These are phyloP conservation scores for Phragmatobia fuliginosa DNA, from an alignment of 2,888 invertebrate genomes.

Conservation along the genomic window DNA sequence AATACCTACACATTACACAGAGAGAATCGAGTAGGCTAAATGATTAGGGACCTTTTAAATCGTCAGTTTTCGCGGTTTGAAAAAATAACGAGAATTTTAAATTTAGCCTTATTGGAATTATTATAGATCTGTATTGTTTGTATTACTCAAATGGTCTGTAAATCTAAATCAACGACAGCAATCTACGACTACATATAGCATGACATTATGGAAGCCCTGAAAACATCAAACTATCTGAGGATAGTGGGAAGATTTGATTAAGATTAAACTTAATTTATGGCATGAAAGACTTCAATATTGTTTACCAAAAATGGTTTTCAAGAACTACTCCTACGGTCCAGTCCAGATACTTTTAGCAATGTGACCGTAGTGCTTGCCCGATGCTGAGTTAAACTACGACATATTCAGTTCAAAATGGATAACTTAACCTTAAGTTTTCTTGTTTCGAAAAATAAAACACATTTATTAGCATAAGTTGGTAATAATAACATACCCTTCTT, in stretches of 20 bases:
- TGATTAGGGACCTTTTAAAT: not conserved
- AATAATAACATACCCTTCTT: constrained; percentile 5
- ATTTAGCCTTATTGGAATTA: no score
- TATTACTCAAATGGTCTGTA: no score
- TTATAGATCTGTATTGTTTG: no score
- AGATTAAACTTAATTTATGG: not conserved
- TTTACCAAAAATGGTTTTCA: not conserved
- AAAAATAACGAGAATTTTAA: not conserved
- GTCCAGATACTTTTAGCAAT: not conserved
- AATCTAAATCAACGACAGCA: no score
- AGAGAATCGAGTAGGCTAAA: not conserved
- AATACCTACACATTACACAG: not conserved
- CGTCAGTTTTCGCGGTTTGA: not conserved
- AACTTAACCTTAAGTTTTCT: not conserved
- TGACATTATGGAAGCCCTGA: not conserved
- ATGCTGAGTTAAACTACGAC: not conserved
- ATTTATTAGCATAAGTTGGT: not conserved
- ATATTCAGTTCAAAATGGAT: not conserved
- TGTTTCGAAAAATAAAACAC: not conserved
- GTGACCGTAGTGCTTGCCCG: not conserved
- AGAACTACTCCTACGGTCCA: not conserved
- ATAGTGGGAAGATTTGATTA: not conserved
- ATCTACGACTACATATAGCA: no score
- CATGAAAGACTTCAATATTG: not conserved
- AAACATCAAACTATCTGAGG: not conserved